These are phyloP conservation scores for Cotesia congregata DNA, from an alignment of 2,888 invertebrate species.

Conservation along the genomic window DNA sequence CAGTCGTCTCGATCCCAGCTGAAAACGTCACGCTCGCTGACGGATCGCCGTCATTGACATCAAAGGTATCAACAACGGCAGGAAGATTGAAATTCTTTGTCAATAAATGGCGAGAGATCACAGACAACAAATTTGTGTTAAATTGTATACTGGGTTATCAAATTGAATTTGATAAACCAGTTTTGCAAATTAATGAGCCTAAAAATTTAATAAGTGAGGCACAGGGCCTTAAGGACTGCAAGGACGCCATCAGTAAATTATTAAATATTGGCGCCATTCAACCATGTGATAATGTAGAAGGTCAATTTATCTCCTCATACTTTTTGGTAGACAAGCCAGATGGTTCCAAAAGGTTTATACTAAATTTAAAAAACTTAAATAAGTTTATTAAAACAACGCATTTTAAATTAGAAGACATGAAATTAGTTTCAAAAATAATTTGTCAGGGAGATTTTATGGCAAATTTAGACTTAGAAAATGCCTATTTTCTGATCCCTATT, in stretches of 20 bases:
- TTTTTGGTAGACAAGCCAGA: slow-evolving; percentile 42
- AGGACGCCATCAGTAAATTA: slow-evolving; percentile 20
- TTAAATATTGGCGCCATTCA: slow-evolving; percentile 30
- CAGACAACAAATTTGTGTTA: slow-evolving; percentile 20
- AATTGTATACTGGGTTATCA: slow-evolving; percentile 29
- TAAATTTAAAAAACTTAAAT: slow-evolving; percentile 48
- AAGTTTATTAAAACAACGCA: slow-evolving; percentile 37
- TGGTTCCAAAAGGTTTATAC: slow-evolving; percentile 43
- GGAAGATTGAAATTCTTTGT: slow-evolving; percentile 11
- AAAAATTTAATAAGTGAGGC: background rate
- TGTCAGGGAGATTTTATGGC: slow-evolving; percentile 35
- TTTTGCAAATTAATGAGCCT: slow-evolving; percentile 5
- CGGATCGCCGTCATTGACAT: background rate
- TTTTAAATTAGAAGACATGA: slow-evolving; percentile 48
- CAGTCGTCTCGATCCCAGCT: background rate
- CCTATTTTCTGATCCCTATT: slow-evolving; percentile 34
- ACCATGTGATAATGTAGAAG: slow-evolving; percentile 1
- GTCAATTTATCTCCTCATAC: slow-evolving; percentile 37
- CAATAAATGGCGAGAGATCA: slow-evolving; percentile 9
- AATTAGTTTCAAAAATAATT: slow-evolving; percentile 42
- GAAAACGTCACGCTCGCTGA: background rate
- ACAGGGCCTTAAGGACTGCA: background rate
- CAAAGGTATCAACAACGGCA: slow-evolving; percentile 24
- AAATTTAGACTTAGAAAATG: slow-evolving; percentile 23
- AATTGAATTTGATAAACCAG: slow-evolving; percentile 27